A percentile compares a stretch with the other conserved stretches of the same genome.
phyloP scores from a whole-genome alignment of 2,888 invertebrate genomes.

The Diaprepes abbreviatus region DNA sequence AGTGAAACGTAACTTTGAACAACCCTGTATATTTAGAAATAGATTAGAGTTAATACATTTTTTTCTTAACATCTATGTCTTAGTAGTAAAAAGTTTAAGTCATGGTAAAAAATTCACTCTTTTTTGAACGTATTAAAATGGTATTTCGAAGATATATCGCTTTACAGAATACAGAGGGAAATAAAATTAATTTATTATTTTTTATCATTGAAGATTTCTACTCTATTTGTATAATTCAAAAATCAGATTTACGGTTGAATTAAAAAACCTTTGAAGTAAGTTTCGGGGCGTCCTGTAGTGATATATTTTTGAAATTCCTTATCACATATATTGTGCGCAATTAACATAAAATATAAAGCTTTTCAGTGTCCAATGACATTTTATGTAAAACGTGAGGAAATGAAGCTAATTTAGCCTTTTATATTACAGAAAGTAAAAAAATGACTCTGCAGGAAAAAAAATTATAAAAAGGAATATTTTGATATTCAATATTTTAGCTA shows the following conservation, averaged over 20 bases:
- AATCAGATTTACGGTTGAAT: no score
- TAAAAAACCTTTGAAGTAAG: no score
- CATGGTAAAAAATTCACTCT: slow-evolving; percentile 47
- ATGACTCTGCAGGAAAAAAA: no score
- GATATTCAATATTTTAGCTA: no score
- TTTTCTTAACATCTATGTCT: slow-evolving; percentile 19
- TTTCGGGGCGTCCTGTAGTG: neutral
- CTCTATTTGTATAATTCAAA: no score
- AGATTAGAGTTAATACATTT: slow-evolving; percentile 21
- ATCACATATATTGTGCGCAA: slow-evolving; percentile 38
- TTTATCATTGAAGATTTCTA: no score
- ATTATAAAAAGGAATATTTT: no score
- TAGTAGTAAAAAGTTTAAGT: slow-evolving; percentile 29
- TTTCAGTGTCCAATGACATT: neutral
- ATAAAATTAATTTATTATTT: no score
- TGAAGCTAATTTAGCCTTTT: no score
- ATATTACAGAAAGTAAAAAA: no score
- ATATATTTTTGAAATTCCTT: slow-evolving; percentile 26
- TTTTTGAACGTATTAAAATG: slow-evolving; percentile 38
- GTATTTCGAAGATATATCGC: slow-evolving; percentile 25
- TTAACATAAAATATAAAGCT: slow-evolving; percentile 26
- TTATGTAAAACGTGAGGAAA: no score
- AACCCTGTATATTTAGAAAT: slow-evolving; percentile 4
- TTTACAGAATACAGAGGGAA: neutral
- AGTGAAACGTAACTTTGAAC: slow-evolving; percentile 1